Base-by-base conservation (phyloP, 2,113 vertebrate genomes). In the Alectura lathami region DNA sequence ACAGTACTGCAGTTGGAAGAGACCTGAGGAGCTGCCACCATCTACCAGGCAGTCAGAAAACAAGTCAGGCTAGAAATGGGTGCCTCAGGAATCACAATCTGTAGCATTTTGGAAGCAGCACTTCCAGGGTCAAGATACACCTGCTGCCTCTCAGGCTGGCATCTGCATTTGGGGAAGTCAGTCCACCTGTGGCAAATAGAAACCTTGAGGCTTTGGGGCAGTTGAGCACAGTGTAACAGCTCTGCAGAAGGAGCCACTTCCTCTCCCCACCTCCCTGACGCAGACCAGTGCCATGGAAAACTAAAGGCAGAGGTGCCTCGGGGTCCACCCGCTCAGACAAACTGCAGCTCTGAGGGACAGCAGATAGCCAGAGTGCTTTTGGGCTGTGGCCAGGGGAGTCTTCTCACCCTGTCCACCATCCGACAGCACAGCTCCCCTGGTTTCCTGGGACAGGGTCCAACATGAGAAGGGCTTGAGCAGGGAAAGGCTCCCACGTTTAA, bases 21-120 rank as follows among this genome's bases (percentile, higher is more conserved):
- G 63, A 43, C 17, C 6, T 2, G 3, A 26, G 54, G 5, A 36
- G 17, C 24, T 43, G 48, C 11, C 5, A 2, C 2, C 18, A 20
- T 3, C 62, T 34, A 26, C 36, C 66, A 50, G 9, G 13, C 11
- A 30, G 38, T 57, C 26, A 3, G 16, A 26, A 24, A 20, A 45
- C 32, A 6, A 9, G 4, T 15, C 21, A 3, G 62, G 51, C 27
- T 6, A 10, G 62, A 23, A 50, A 11, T 0, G 26, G 34, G 42
- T 14, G 17, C 29, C 60, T 17, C 1, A 4, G 14, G 27, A 64
- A 22, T 22, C 1, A 11, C 60, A 40, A 2, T 3, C 34, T 7
- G 29, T 27, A 51, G 29, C 29, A 34, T 26, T n/a, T 17, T 3
- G 29, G 42, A n/a, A 9, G 42, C 42, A 34, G 62, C 60, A 12